A percentile compares a stretch with the other conserved stretches of the same genome.
phyloP scores from a whole-genome alignment of 2,113 vertebrate species.

The Gymnogyps californianus region DNA sequence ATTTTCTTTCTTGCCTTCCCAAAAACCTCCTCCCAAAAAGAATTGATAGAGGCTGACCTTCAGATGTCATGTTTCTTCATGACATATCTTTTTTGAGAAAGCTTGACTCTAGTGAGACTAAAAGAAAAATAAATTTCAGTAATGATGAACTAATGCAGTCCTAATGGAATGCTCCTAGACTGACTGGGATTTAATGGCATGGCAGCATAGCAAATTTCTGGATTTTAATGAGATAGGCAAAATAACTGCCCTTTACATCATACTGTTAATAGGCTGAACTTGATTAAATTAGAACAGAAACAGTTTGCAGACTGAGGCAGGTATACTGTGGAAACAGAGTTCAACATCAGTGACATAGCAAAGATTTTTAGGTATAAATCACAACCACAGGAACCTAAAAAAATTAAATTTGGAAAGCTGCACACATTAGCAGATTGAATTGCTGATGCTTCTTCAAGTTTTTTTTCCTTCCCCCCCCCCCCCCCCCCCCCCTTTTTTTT shows the following conservation, averaged over 20 bases:
- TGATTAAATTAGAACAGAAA: conserved; percentile 28
- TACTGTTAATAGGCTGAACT: not conserved
- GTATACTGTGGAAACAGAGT: not conserved
- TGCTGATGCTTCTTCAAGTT: not conserved
- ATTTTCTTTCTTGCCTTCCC: not conserved
- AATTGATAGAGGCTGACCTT: not conserved
- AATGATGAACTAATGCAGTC: not conserved
- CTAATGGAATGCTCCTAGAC: not conserved
- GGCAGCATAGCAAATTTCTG: not conserved
- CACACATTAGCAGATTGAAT: not conserved
- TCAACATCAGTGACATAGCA: not conserved
- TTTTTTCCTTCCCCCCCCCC: too few relatives aligned
- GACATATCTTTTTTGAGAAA: not conserved
- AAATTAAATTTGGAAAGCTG: not conserved
- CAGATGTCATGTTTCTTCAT: not conserved
- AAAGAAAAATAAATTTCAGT: not conserved
- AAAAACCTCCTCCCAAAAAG: not conserved
- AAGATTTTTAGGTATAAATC: not conserved
- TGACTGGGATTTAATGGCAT: not conserved
- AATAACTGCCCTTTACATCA: not conserved
- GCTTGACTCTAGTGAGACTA: not conserved
- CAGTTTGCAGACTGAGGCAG: not conserved
- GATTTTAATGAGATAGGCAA: conserved; percentile 24
- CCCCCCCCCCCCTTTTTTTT: not conserved
- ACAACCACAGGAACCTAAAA: not conserved